Evolutionary conservation across 2,888 invertebrate species (phyloP), one percentile per base, ranked within the genome.

Genomic region (Acrobasis consociella): DNA sequence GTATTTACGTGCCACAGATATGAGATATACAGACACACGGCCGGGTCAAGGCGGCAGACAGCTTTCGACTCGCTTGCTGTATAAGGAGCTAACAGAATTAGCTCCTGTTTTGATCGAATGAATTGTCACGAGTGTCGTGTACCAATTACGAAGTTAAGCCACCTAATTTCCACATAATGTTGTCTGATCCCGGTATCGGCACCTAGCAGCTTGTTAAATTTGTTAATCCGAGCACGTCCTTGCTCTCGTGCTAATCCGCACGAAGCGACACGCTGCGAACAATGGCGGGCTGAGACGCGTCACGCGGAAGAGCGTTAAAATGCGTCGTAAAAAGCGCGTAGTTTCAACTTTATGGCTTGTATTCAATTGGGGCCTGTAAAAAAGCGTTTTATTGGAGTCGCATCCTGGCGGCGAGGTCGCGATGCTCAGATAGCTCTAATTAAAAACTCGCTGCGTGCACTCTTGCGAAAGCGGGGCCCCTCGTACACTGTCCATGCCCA

Each of bases 361-460:
- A 83, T 89, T 87, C 91, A 91, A 91, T 91, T 91, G 91, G 82
- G 84, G 89, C 82, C 81, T 86, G 89, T 91, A 91, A 91, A 91
- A 87, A 91, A 83, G 79, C 81, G 81, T 90, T 91, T 91, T 91
- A 91, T 91, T 89, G 85, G 80, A 85, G 84, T 78, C 83, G 86
- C 87, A 89, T 91, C 91, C 91, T 90, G 90, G 80, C 84, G 64
- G 71, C 90, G 89, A 90, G 91, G 91, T 77, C 89, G 84, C 81
- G 85, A 82, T 82, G 81, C 69, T 83, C 83, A 77, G 86, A 84
- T 85, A 86, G 85, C 81, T 87, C 89, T 90, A 90, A 90, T 91
- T 91, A 91, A 91, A 89, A 89, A 85, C 82, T 73, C 77, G 81
- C 79, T 75, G 77, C 80, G 78, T 81, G 80, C 81, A 79, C 82